Base-by-base conservation (phyloP, 1,140 invertebrate species). In the Lithobius niger region DNA sequence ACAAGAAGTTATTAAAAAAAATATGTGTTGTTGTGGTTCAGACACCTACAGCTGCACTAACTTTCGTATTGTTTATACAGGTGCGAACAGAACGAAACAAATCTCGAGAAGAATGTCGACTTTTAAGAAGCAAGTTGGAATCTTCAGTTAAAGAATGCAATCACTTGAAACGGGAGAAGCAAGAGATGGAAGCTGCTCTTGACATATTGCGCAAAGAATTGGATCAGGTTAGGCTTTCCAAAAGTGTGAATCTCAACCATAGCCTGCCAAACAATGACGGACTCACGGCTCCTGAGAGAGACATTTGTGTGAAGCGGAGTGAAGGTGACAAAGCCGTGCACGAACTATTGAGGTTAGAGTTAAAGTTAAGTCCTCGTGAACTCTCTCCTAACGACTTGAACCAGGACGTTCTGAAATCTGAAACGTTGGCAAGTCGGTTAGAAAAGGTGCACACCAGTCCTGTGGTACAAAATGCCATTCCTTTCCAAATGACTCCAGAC, bases 71-170 rank as follows among this genome's bases (percentile, higher is more conserved):
- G 18, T 50, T 10, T 10, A 6, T 64, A n/a, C 53, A 77, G 76
- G 82, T 87, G 3, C 72, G 86, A 45, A 85, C 82, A 65, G 87
- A 92, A 71, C 75, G 87, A 19, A 91, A 91, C 64, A 84, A 88
- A 69, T 83, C 88, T 0, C 70, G 88, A 31, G 90, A 94, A 64
- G 90, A 95, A 70, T 77, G 82, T 2, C 86, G 92, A 66, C 77
- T 83, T 52, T 67, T 93, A 0, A 78, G 87, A 62, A 76, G 77
- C 19, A 90, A 89, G 71, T 71, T 91, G 50, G 90, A 93, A 65
- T 66, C 77, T 6, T 72, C 82, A 1, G 70, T 82, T 19, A 91
- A 92, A 73, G 90, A 94, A 63, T 72, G 79, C 3, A 79, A 80
- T 54, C 73, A 73, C 1, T 72, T 82, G 26, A 88, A 87, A 72